phyloP scores from a whole-genome alignment of 2,113 vertebrate species.

The Takifugu flavidus region DNA sequence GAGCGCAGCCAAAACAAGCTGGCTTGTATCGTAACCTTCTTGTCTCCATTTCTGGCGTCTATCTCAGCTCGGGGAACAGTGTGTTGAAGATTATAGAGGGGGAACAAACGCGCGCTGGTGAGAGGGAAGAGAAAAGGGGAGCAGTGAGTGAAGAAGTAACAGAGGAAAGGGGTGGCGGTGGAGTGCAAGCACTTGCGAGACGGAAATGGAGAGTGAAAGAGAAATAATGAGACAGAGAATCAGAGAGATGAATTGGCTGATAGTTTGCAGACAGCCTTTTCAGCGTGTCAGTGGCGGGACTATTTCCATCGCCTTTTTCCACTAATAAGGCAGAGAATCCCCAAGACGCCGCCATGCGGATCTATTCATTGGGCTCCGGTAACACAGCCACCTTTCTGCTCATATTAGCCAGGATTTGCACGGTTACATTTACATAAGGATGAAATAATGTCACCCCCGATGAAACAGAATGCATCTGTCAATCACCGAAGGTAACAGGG shows the following conservation, averaged over 20 bases:
- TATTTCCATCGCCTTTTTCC: slow-evolving; percentile 57
- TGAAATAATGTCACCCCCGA: slow-evolving; percentile 64
- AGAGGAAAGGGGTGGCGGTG: slow-evolving; percentile 11
- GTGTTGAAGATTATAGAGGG: slow-evolving; percentile 64
- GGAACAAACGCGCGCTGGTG: slow-evolving; percentile 56
- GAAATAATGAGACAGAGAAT: slow-evolving; percentile 65
- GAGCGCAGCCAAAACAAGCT: slow-evolving; percentile 59
- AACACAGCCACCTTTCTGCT: slow-evolving; percentile 63
- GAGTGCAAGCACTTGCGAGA: slow-evolving; percentile 52
- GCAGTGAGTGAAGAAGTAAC: slow-evolving; percentile 45
- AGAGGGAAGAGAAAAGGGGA: slow-evolving; percentile 44
- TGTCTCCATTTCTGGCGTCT: slow-evolving; percentile 60
- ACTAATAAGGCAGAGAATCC: slow-evolving; percentile 69
- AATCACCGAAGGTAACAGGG: slow-evolving; percentile 44
- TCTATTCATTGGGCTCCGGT: slow-evolving; percentile 66
- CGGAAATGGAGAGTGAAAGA: slow-evolving; percentile 54
- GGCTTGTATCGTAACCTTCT: slow-evolving; percentile 65
- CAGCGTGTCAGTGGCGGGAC: slow-evolving; percentile 60
- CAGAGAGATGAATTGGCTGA: slow-evolving; percentile 63
- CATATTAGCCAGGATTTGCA: slow-evolving; percentile 66
- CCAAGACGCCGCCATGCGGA: slow-evolving; percentile 59
- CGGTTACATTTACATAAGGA: slow-evolving; percentile 66
- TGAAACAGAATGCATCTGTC: slow-evolving; percentile 52
- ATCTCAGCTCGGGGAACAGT: slow-evolving; percentile 49
- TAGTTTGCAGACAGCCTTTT: slow-evolving; percentile 66